phyloP scores from a whole-genome alignment of 1,140 invertebrate species.

The Bombus superbus region DNA sequence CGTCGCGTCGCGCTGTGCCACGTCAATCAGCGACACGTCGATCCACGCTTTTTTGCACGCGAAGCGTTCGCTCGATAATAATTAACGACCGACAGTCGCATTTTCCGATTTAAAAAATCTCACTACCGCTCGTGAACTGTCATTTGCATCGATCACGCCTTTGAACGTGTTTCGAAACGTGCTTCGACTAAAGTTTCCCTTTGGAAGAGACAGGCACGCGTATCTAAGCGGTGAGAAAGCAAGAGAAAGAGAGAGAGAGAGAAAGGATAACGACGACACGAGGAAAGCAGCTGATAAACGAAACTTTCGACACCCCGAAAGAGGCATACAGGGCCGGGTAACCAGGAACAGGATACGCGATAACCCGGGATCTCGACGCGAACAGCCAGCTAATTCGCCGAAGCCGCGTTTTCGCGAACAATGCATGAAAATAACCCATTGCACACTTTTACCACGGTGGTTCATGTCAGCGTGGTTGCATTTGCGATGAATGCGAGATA shows the following conservation, averaged over 20 bases:
- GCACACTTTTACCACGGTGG: constrained; percentile 63
- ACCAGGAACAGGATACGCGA: constrained; percentile 11
- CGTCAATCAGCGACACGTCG: constrained; percentile 25
- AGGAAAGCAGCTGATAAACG: neutral
- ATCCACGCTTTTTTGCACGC: constrained; percentile 3
- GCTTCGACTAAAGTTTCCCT: neutral
- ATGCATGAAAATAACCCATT: constrained; percentile 72
- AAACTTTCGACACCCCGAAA: neutral
- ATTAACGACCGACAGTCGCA: constrained; percentile 13
- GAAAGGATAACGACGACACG: neutral
- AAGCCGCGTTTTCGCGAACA: constrained; percentile 62
- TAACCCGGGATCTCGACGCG: neutral
- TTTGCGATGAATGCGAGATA: constrained; percentile 75
- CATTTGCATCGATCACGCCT: neutral
- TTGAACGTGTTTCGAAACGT: neutral
- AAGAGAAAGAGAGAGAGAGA: neutral
- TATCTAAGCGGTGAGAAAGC: neutral
- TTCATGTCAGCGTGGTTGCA: constrained; percentile 71
- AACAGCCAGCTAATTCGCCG: constrained; percentile 48
- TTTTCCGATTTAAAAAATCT: neutral
- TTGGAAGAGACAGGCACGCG: neutral
- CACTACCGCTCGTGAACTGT: neutral
- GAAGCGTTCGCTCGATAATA: neutral
- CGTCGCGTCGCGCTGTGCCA: neutral
- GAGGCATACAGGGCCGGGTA: neutral